Evolutionary conservation across 2,888 invertebrate genomes (phyloP), one percentile per base, ranked within the genome.

Genomic region (Phortica magna): DNA sequence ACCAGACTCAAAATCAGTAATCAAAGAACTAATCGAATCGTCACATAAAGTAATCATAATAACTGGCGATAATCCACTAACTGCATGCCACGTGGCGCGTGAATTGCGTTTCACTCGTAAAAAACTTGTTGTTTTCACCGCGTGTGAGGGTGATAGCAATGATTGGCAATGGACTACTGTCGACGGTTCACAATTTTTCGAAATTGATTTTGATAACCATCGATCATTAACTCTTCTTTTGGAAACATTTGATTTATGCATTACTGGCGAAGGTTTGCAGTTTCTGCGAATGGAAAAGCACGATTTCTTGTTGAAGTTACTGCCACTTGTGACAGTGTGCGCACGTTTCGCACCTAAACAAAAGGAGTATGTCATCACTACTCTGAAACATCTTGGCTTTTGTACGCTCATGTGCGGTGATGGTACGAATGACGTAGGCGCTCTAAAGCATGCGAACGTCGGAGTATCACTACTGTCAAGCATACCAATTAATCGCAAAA

Each of bases 401-500:
- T 94, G 95, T 4, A 98, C 99, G 0, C 93, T 99, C 2, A 99
- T 99, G 99, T 99, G 99, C 90, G 99, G 99, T 1, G 99, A 99
- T 93, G 99, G 99, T 75, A 99, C 99, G 1, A 99, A 99, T 91
- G 99, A 99, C 92, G 99, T 99, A 12, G 99, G 99, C 19, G 98
- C 98, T 5, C 93, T 99, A 72, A 99, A 99, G 92, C 99, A 99
- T 92, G 98, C 99, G 48, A 96, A 99, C 92, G 98, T 95, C n/a
- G 98, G 98, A 68, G 98, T 98, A 19, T 98, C 98, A 0, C 95
- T 98, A 85, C 92, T 98, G 68, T 95, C 98, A 5, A 96, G 96
- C 91, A 96, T 96, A 0, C 96, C 97, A 0, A 95, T 95, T 88
- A 93, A 93, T 67, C 75, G 81, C 12, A 87, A 85, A 42, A 87